A percentile compares a stretch with the other conserved stretches of the same genome.
These are phyloP conservation scores for Microcebus murinus DNA, from an alignment of 2,113 vertebrate species.

Conservation along the genomic window DNA sequence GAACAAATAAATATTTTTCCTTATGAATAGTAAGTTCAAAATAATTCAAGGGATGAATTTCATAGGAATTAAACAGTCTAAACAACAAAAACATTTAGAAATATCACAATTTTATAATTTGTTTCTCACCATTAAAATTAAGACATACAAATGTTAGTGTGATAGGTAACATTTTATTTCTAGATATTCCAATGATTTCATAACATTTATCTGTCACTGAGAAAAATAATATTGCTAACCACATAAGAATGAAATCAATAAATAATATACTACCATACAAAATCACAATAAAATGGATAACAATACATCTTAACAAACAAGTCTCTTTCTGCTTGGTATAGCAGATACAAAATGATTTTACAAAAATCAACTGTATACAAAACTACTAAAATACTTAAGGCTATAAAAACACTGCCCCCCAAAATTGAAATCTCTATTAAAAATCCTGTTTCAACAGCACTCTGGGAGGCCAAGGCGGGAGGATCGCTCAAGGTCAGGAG, in stretches of 20 bases:
- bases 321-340: background rate
- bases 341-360: slow-evolving; percentile 25
- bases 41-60: background rate
- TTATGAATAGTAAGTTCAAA: background rate
- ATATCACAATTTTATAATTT: slow-evolving; percentile 31
- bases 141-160: background rate
- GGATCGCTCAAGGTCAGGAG: no score
- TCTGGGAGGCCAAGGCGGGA: no score
- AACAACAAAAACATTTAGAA: background rate
- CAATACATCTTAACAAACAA: background rate
- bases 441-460: background rate
- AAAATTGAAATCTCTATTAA: slow-evolving; percentile 1
- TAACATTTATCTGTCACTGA: background rate
- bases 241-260: slow-evolving; percentile 43
- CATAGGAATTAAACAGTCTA: background rate
- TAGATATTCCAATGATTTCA: slow-evolving; percentile 24
- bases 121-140: slow-evolving; percentile 4
- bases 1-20: background rate
- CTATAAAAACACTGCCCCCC: background rate
- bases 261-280: background rate
- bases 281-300: slow-evolving; percentile 32
- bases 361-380: slow-evolving; percentile 17
- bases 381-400: slow-evolving; percentile 36
- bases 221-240: background rate
- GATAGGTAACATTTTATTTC: background rate